Conservation (phyloP, 64 coral and sea anemone genomes). For the Stichodactyla mertensii region DNA sequence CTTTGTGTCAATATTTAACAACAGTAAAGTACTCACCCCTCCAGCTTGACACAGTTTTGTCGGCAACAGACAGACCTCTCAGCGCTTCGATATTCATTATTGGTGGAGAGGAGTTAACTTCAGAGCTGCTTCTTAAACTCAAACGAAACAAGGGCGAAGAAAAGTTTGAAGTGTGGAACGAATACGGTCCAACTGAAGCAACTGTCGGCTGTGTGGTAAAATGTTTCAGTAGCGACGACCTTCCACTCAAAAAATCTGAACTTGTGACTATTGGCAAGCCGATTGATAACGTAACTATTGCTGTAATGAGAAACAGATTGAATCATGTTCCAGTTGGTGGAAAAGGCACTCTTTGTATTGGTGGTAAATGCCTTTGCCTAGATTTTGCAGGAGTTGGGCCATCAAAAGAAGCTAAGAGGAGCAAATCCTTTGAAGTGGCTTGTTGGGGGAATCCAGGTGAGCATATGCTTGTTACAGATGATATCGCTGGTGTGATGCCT, state of each 20-base stretch:
- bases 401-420: not conserved
- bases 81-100: not conserved
- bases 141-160: not conserved
- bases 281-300: constrained; percentile 3
- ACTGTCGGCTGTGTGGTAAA: not conserved
- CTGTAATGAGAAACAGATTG: not conserved
- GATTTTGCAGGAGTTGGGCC: not conserved
- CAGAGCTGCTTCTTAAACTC: not conserved
- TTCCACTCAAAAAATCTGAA: not conserved
- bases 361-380: not conserved
- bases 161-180: constrained; percentile 2
- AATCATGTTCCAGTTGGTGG: not conserved
- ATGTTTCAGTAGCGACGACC: not conserved
- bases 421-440: not conserved
- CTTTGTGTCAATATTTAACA: not conserved
- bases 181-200: constrained; percentile 14
- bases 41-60: constrained; percentile 2
- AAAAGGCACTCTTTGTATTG: constrained; percentile 5
- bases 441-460: not conserved
- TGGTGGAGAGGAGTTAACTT: constrained; percentile 5
- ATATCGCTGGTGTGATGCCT: not conserved
- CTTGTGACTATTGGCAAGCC: not conserved
- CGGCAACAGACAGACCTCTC: not conserved
- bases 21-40: not conserved
- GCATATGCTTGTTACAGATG: not conserved